Evolutionary conservation across 2,888 invertebrate species (phyloP), one percentile per base, ranked within the genome.

Genomic region (Drosophila pullipes): DNA sequence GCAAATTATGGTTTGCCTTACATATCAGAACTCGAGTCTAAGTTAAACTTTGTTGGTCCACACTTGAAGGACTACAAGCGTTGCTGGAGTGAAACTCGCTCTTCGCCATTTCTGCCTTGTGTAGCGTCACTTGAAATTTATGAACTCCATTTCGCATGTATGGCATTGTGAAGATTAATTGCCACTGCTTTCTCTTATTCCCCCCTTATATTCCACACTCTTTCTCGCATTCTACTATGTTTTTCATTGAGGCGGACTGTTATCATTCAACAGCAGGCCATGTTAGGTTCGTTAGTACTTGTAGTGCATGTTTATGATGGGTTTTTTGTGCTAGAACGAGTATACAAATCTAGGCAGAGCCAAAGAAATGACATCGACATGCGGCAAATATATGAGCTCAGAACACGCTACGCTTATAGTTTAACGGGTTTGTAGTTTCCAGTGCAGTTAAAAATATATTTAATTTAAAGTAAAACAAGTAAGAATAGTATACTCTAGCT

Each of bases 131-230:
- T 85, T 80, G 89, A 78, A 85, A 85, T 85, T 85, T 88, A 85
- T 85, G 86, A 88, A 85, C 86, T 88, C 86, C 86, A 88, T 85
- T 83, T 85, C 83, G 83, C 85, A 80, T 85, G 85, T 88, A 83
- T 78, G 80, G 74, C 66, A 85, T 88, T 88, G 85, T 83, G 82
- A 85, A 85, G 89, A 85, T 85, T 85, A 85, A 85, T 88, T 85
- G 85, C 85, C 86, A 78, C 81, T 69, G 85, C 77, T 75, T 65
- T 68, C 65, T 58, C 39, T 31, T 47, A 5, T 30, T 13, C 30
- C 33, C 44, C 18, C 22, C 10, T 4, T n/a, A 49, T 31, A 54
- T 52, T 18, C 49, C 25, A 0, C 16, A 16, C 16, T 22, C 28
- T 52, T 53, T 62, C 69, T 58, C 25, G 47, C 47, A 47, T 41